Conservation (phyloP, 2,797 vertebrate species). For the Thamnophis elegans region DNA sequence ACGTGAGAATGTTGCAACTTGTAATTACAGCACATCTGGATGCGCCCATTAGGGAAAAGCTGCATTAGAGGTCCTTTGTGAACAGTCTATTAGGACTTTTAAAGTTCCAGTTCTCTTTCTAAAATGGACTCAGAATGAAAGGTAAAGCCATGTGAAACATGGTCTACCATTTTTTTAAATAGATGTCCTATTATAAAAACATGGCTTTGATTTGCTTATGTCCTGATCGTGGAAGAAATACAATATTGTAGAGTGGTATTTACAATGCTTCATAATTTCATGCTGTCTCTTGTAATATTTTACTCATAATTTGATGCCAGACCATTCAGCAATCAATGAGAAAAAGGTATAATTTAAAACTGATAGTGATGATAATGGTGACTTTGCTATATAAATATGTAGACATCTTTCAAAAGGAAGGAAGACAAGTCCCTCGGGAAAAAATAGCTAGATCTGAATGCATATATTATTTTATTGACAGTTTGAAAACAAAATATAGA, state of each 20-base stretch:
- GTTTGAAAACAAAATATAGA: constrained; percentile 20
- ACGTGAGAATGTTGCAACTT: not conserved
- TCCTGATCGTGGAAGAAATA: constrained; percentile 13
- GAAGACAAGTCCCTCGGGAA: constrained; percentile 27
- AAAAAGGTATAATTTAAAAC: constrained; percentile 14
- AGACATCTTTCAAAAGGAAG: constrained; percentile 31
- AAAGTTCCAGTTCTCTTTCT: not conserved
- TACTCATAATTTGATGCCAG: not conserved
- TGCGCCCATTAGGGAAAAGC: not conserved
- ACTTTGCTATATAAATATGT: constrained; percentile 49
- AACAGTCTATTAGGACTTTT: not conserved
- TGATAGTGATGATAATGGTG: not conserved
- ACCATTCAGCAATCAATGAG: constrained; percentile 36
- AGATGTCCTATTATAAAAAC: constrained; percentile 38
- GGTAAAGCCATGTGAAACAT: not conserved
- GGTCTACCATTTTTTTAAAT: constrained; percentile 7
- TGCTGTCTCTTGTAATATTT: constrained; percentile 38
- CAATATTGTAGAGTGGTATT: constrained; percentile 21
- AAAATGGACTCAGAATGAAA: not conserved
- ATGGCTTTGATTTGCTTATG: constrained; percentile 4
- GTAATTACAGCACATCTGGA: not conserved
- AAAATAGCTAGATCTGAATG: constrained; percentile 1
- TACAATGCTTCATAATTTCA: constrained; percentile 37
- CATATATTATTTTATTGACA: constrained; percentile 17
- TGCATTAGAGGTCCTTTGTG: not conserved